Base-by-base conservation (phyloP, 2,888 invertebrate genomes). In the Pyrochroa serraticornis region DNA sequence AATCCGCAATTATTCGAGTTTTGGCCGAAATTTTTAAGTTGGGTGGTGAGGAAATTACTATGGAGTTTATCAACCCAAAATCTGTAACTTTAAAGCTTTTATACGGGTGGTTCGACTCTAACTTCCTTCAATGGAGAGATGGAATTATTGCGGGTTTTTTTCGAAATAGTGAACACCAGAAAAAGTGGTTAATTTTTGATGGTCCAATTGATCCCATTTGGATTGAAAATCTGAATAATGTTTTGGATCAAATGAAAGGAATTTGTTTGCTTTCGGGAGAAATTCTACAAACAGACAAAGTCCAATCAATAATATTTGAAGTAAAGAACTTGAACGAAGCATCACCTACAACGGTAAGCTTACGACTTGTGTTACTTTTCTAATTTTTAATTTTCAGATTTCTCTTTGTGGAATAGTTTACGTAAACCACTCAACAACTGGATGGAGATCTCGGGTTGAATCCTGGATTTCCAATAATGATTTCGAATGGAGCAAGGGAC, bases 121-220 rank as follows among this genome's bases (percentile, higher is more conserved):
- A 56, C 9, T 91, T 92, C 0, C 90, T 91, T 65, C 93, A 93
- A 79, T 93, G 93, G 93, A 86, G 85, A 0, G 93, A 93, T 76
- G 93, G 93, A 6, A 85, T 95, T 37, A 85, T 91, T 39, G 87
- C 92, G 0, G 87, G 85, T n/a, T 87, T 89, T 78, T 90, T 90
- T 79, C 80, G 93, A 71, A 81, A 85, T 69, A 87, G 88, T 45
- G 85, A 86, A 0, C 82, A 85, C 1, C 85, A 87, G 61, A 82
- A 87, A 58, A 92, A 93, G 77, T 95, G 93, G 94, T 85, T 95
- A 45, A 86, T 95, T 43, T 93, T 96, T 76, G 93, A 93, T 76
- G 93, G 93, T 0, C 90, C 91, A 0, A 89, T 93, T n/a, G 91
- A 92, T 76, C 87, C 90, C 7, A 85, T 87, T 5, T 92, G 92